Evolutionary conservation across 2,113 vertebrate genomes (phyloP).

Genomic region (Onychostruthus taczanowskii): DNA sequence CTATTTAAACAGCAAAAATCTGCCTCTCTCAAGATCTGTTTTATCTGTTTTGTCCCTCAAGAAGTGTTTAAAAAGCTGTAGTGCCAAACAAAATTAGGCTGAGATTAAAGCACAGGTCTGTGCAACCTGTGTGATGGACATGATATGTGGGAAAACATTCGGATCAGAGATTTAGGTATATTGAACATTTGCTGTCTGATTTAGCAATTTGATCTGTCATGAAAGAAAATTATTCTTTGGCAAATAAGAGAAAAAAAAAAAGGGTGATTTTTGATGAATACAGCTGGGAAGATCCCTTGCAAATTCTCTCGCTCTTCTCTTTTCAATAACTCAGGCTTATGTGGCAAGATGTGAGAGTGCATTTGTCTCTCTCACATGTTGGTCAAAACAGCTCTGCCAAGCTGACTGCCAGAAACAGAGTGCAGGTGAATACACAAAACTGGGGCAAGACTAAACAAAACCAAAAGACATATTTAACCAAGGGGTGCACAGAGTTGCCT

Average conservation of each 20-base stretch:
- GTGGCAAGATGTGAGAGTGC: neutral
- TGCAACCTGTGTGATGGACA: neutral
- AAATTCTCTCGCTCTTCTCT: neutral
- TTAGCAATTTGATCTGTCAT: conserved; percentile 54
- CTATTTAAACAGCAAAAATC: neutral
- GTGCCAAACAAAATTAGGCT: conserved; percentile 26
- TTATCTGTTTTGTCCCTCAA: conserved; percentile 9
- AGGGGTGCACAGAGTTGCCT: neutral
- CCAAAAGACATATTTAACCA: neutral
- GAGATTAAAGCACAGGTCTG: conserved; percentile 43
- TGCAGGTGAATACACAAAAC: neutral
- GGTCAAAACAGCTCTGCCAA: neutral
- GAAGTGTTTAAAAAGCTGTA: conserved; percentile 7
- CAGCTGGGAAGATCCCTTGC: neutral
- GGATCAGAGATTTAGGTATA: conserved; percentile 27
- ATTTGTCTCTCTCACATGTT: neutral
- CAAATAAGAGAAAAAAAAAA: conserved; percentile 27
- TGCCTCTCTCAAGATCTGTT: neutral
- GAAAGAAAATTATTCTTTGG: conserved; percentile 63
- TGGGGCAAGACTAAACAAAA: neutral
- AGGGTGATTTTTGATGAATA: neutral
- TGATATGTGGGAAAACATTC: neutral
- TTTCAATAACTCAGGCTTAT: neutral
- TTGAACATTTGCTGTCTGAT: conserved; percentile 13
- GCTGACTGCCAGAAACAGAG: neutral